Conservation (phyloP, 2,797 vertebrate genomes). For the Anabacerthia variegaticeps region DNA sequence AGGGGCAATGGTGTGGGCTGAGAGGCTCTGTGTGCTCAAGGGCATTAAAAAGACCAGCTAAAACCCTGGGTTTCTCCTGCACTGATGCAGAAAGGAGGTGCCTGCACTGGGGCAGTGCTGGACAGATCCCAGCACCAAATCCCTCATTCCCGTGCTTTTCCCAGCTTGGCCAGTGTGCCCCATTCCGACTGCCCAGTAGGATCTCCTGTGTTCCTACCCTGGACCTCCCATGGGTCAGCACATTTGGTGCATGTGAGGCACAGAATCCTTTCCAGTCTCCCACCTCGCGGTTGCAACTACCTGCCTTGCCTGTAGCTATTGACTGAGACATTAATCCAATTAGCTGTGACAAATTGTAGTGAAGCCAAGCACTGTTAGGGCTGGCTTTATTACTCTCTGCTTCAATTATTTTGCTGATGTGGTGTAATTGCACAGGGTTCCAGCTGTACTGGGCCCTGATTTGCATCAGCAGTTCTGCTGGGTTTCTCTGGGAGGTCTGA, state of each 20-base stretch:
- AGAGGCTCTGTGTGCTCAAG: background rate
- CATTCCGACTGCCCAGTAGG: background rate
- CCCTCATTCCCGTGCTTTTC: background rate
- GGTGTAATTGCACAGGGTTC: background rate
- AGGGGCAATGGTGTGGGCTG: background rate
- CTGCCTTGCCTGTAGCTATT: constrained; percentile 26
- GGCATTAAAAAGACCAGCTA: background rate
- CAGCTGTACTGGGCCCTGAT: background rate
- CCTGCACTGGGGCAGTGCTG: background rate
- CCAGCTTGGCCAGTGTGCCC: background rate
- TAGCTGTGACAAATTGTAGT: constrained; percentile 1
- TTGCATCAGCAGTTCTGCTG: background rate
- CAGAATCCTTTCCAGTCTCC: background rate
- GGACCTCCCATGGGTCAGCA: background rate
- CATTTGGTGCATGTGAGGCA: background rate
- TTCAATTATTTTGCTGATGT: constrained; percentile 33
- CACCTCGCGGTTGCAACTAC: constrained; percentile 2
- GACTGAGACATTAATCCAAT: background rate
- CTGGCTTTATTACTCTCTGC: constrained; percentile 11
- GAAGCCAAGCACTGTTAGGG: background rate
- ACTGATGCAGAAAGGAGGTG: background rate
- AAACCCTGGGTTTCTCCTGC: background rate
- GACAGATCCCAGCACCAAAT: background rate
- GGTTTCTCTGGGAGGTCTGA: background rate
- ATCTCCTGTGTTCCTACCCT: background rate